These are phyloP conservation scores for Hirtodrosophila confusa DNA, from an alignment of 2,888 invertebrate species.

Conservation along the genomic window DNA sequence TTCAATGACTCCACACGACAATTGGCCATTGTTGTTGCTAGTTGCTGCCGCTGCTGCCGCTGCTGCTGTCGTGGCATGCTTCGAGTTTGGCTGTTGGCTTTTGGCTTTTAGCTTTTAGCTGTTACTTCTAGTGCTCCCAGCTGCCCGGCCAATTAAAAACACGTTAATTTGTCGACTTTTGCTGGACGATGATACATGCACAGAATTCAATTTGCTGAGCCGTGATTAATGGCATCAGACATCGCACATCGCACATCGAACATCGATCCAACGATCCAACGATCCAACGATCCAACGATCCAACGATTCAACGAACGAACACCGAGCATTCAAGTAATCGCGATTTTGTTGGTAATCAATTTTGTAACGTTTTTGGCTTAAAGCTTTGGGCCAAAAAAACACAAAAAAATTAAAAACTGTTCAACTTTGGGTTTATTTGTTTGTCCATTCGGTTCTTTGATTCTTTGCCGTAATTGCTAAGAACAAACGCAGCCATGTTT, in stretches of 20 bases:
- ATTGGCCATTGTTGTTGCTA: constrained; percentile 55
- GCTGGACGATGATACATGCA: constrained; percentile 38
- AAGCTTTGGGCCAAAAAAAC: background rate
- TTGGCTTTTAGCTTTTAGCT: constrained; percentile 40
- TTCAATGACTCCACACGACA: constrained; percentile 64
- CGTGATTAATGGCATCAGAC: constrained; percentile 57
- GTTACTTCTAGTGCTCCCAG: constrained; percentile 54
- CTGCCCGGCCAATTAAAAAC: constrained; percentile 64
- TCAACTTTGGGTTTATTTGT: constrained; percentile 2
- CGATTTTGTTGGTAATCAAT: constrained; percentile 41
- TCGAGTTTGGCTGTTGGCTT: constrained; percentile 30
- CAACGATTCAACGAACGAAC: background rate
- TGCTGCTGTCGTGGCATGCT: constrained; percentile 35
- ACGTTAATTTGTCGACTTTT: constrained; percentile 74
- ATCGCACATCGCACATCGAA: constrained; percentile 4
- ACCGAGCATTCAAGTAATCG: constrained; percentile 28
- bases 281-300: background rate
- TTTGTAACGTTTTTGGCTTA: constrained; percentile 40
- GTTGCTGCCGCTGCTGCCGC: constrained; percentile 7
- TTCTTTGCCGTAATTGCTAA: constrained; percentile 47
- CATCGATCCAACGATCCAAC: background rate
- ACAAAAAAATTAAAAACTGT: background rate
- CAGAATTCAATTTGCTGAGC: constrained; percentile 69
- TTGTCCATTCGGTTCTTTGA: constrained; percentile 22
- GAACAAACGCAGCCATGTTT: constrained; percentile 56